These are phyloP conservation scores for Seriola dumerili DNA, from an alignment of 2,113 vertebrate species.

Conservation along the genomic window DNA sequence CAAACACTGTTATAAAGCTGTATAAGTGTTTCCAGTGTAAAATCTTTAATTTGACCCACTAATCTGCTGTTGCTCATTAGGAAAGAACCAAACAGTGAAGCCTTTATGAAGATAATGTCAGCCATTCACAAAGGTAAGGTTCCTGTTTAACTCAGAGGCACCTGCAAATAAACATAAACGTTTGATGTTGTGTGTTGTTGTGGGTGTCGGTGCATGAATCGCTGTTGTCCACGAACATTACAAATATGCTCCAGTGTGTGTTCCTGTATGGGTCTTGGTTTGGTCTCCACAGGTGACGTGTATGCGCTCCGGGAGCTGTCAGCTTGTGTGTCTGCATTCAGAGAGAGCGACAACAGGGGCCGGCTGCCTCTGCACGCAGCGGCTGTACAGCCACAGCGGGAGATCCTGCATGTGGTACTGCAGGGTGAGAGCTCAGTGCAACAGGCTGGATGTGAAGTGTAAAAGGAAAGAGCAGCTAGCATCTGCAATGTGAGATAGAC, in stretches of 20 bases:
- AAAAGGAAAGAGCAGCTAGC: background rate
- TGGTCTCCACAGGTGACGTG: slow-evolving; percentile 81
- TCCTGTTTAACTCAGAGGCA: background rate
- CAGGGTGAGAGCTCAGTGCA: slow-evolving; percentile 80
- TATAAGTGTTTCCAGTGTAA: background rate
- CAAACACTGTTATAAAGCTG: background rate
- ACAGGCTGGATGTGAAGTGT: background rate
- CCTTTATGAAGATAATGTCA: slow-evolving; percentile 85
- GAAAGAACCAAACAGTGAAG: slow-evolving; percentile 82
- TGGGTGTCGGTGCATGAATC: background rate
- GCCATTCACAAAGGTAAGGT: slow-evolving; percentile 87
- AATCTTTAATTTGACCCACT: slow-evolving; percentile 12
- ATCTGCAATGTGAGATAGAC: background rate
- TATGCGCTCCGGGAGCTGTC: slow-evolving; percentile 82
- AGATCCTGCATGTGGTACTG: slow-evolving; percentile 85
- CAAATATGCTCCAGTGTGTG: background rate
- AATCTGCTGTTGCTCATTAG: slow-evolving; percentile 66
- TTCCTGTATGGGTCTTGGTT: background rate
- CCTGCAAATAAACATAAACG: background rate
- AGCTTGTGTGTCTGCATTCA: slow-evolving; percentile 80
- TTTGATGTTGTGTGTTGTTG: background rate
- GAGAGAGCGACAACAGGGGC: slow-evolving; percentile 87
- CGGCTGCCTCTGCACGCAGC: slow-evolving; percentile 88
- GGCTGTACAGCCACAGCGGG: slow-evolving; percentile 77
- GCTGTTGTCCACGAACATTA: background rate